Base-by-base conservation (phyloP, 2,113 vertebrate genomes). In the Tetrao urogallus region DNA sequence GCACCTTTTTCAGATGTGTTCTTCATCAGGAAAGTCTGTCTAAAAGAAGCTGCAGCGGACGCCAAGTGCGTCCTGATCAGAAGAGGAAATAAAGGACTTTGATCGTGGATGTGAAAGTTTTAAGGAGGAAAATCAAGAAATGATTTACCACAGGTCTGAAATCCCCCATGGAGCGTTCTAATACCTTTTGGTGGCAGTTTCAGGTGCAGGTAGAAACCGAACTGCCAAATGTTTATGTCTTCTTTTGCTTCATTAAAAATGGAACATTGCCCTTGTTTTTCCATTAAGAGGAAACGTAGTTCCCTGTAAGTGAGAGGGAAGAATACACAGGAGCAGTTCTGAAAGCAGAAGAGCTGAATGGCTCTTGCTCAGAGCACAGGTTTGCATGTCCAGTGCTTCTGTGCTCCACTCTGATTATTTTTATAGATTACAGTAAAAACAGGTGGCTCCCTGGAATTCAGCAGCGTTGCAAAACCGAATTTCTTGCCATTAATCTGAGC, bases 231-330 rank as follows among this genome's bases (percentile, higher is more conserved):
- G 58, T 73, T 90, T 84, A 70, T 22, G 38, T 91, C 52, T 89
- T 83, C 69, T 81, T 94, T 82, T 80, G 61, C 89, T 83, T 97
- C 85, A 80, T 93, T 74, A 97, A 96, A 90, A 95, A 78, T 90
- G 61, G 86, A 96, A 8, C 65, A 3, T 78, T 93, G 93, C 93
- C 95, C 14, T 52, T 14, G 6, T 54, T 54, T 96, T 95, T 89
- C 77, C 45, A 11, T 93, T 81, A 38, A 50, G 90, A 93, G 89
- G 73, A 94, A 94, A 73, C 10, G 57, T 75, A 15, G 93, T 36
- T 82, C 79, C 82, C 91, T 94, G 82, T 91, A 88, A 87, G 85
- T 32, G 88, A 66, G 81, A 95, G 79, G 88, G 92, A 70, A 77
- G 87, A 57, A 65, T 78, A 80, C 75, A 16, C 82, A 83, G 88